phyloP scores from a whole-genome alignment of 2,113 vertebrate species.

The Atrichornis clamosus region DNA sequence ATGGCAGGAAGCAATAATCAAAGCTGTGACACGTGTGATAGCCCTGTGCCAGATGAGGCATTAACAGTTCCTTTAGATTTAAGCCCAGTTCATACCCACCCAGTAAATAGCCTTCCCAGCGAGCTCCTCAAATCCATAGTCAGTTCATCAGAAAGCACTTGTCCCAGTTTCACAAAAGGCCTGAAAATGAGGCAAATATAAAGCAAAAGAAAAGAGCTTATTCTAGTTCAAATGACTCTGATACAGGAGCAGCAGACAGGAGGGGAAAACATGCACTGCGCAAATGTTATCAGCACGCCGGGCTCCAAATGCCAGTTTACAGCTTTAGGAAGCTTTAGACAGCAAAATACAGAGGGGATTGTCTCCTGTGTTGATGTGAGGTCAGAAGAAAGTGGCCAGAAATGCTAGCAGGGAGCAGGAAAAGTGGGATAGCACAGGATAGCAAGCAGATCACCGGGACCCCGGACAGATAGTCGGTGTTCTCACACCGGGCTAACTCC shows the following conservation, averaged over 20 bases:
- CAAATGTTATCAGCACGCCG: background rate
- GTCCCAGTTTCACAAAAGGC: slow-evolving; percentile 46
- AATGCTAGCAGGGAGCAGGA: background rate
- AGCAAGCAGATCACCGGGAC: background rate
- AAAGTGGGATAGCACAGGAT: background rate
- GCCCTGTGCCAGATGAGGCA: slow-evolving; percentile 37
- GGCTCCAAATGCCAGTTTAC: background rate
- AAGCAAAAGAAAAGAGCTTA: background rate
- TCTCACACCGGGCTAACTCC: background rate
- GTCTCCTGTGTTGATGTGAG: background rate
- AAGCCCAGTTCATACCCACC: slow-evolving; percentile 14
- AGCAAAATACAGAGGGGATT: background rate
- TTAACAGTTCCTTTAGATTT: slow-evolving; percentile 38
- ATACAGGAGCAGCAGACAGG: background rate
- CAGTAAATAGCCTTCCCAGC: slow-evolving; percentile 37
- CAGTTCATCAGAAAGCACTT: background rate
- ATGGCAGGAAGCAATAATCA: slow-evolving; percentile 45
- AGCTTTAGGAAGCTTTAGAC: background rate
- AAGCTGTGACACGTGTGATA: slow-evolving; percentile 25
- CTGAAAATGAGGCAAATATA: slow-evolving; percentile 23
- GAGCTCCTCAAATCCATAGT: slow-evolving; percentile 22
- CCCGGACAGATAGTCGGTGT: background rate
- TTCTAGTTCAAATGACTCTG: background rate
- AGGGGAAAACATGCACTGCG: background rate
- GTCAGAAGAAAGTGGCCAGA: background rate